A percentile compares a stretch with the other conserved stretches of the same genome.
Conservation (phyloP, 2,888 invertebrate genomes). For the Chloromyia formosa region DNA sequence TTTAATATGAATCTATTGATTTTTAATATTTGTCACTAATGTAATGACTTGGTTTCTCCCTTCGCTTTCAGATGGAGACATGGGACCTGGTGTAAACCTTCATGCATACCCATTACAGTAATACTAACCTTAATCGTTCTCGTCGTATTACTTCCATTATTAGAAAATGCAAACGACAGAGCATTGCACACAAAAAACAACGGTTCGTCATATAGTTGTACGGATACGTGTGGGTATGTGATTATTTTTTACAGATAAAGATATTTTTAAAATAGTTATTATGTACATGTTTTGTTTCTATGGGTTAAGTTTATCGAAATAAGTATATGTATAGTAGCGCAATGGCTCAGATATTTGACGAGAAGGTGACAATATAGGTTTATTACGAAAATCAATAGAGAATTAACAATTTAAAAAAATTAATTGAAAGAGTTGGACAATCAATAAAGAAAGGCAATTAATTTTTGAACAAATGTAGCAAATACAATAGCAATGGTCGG, state of each 20-base stretch:
- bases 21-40: constrained; percentile 1
- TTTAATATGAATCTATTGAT: not conserved
- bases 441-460: too few species aligned
- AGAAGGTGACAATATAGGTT: not conserved
- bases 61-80: constrained; percentile 65
- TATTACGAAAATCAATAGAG: not conserved
- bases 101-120: constrained; percentile 84
- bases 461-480: too few species aligned
- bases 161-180: constrained; percentile 74
- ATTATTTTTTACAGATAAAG: too few species aligned
- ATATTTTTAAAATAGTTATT: too few species aligned
- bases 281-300: too few species aligned
- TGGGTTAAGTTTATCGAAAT: too few species aligned
- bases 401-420: too few species aligned
- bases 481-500: too few species aligned
- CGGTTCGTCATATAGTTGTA: constrained; percentile 66
- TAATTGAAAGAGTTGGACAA: too few species aligned
- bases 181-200: constrained; percentile 54
- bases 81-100: constrained; percentile 80
- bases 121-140: constrained; percentile 81
- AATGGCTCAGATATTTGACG: not conserved
- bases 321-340: too few species aligned
- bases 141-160: constrained; percentile 78
- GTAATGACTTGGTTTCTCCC: not conserved
- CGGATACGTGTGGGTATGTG: constrained; percentile 72